A percentile compares a stretch with the other conserved stretches of the same genome.
phyloP scores from a whole-genome alignment of 2,797 vertebrate genomes.

The Ctenopoma kingsleyae region DNA sequence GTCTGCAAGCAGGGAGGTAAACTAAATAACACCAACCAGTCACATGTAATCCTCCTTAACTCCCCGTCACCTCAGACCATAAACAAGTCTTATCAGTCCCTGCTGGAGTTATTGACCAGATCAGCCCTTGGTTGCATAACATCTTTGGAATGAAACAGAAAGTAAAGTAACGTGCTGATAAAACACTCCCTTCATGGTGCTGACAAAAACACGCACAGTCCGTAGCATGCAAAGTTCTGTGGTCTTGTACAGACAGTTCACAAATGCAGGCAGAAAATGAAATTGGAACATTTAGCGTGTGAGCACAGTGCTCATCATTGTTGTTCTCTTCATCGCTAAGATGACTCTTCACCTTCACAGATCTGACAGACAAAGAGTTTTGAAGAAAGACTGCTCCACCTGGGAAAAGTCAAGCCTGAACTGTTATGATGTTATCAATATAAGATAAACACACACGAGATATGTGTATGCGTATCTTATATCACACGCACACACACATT shows the following conservation, averaged over 20 bases:
- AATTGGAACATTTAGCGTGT: slow-evolving; percentile 14
- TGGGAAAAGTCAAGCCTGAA: neutral
- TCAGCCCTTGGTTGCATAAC: slow-evolving; percentile 45
- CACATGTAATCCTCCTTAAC: slow-evolving; percentile 53
- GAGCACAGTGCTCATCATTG: neutral
- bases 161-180: slow-evolving; percentile 36
- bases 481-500: too few relatives aligned
- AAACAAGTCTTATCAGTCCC: slow-evolving; percentile 67
- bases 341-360: slow-evolving; percentile 11
- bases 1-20: slow-evolving; percentile 37
- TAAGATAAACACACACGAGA: neutral
- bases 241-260: neutral
- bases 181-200: slow-evolving; percentile 44
- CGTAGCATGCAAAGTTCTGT: neutral
- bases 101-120: slow-evolving; percentile 52
- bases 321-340: neutral
- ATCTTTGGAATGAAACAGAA: slow-evolving; percentile 47
- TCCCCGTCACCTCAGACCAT: slow-evolving; percentile 35
- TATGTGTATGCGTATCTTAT: neutral
- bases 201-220: slow-evolving; percentile 9
- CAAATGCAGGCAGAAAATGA: neutral
- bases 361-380: slow-evolving; percentile 6
- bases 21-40: slow-evolving; percentile 52
- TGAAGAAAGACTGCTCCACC: neutral
- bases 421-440: neutral